A percentile compares a stretch with the other conserved stretches of the same genome.
Conservation (phyloP, 2,797 vertebrate species). For the Danio jaintianensis region DNA sequence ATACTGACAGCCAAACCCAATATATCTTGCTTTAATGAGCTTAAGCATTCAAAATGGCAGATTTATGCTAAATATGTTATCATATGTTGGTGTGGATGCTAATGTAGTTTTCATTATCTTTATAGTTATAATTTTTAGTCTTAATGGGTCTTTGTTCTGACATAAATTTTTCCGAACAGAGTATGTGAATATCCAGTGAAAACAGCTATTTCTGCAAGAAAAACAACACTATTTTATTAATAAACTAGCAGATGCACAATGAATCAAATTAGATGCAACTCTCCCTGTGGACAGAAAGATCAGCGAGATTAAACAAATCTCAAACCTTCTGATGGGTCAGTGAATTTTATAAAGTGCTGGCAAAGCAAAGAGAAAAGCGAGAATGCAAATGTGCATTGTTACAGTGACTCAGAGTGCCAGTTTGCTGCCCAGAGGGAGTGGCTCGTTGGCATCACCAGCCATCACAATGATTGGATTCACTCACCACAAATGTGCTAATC, state of each 20-base stretch:
- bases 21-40: too few species aligned
- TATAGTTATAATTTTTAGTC: too few species aligned
- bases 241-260: neutral
- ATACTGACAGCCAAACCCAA: too few species aligned
- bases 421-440: constrained; percentile 25
- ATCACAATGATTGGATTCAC: constrained; percentile 34
- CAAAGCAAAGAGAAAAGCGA: constrained; percentile 11
- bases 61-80: too few species aligned
- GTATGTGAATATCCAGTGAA: constrained; percentile 19
- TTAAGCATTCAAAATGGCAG: too few species aligned
- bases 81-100: too few species aligned
- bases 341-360: constrained; percentile 19
- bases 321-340: constrained; percentile 7
- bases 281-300: neutral
- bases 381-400: constrained; percentile 31
- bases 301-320: neutral
- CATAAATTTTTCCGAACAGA: constrained; percentile 20
- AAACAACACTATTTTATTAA: neutral
- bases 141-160: constrained; percentile 2
- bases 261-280: neutral
- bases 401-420: constrained; percentile 13
- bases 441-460: constrained; percentile 24
- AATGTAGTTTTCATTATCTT: too few species aligned
- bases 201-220: constrained; percentile 1
- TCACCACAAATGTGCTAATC: constrained; percentile 33